phyloP scores from a whole-genome alignment of 2,113 vertebrate species.

The Tragelaphus buxtoni region DNA sequence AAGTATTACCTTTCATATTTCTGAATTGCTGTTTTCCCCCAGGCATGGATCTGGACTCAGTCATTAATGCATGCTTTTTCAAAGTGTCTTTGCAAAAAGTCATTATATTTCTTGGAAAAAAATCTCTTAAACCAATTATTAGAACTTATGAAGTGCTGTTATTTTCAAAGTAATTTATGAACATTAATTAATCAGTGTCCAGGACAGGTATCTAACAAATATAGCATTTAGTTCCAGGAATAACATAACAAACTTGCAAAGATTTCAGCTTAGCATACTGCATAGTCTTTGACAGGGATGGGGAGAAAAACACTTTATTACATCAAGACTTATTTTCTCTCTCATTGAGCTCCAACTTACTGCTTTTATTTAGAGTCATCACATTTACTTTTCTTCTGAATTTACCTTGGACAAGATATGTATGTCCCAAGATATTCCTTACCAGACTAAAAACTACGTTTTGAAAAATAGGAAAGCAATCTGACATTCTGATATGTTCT shows the following conservation, averaged over 20 bases:
- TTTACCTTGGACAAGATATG: not conserved
- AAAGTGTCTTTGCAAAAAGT: not conserved
- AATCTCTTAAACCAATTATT: constrained; percentile 5
- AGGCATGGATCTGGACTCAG: not conserved
- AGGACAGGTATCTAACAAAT: not conserved
- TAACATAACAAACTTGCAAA: not conserved
- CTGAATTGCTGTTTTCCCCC: not conserved
- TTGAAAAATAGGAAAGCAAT: not conserved
- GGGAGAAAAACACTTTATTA: not conserved
- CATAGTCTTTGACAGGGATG: not conserved
- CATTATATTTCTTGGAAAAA: constrained; percentile 27
- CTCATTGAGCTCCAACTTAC: not conserved
- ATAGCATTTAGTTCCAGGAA: not conserved
- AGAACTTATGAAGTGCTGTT: constrained; percentile 19
- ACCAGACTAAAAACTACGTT: not conserved
- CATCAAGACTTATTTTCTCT: not conserved
- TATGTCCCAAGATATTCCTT: not conserved
- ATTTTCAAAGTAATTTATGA: constrained; percentile 20
- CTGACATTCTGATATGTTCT: not conserved
- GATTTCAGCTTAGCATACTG: not conserved
- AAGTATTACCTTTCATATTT: constrained; percentile 3
- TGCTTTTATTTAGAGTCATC: not conserved
- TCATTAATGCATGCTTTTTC: not conserved
- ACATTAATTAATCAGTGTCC: constrained; percentile 12
- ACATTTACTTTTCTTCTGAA: not conserved